A percentile compares a stretch with the other conserved stretches of the same genome.
These are phyloP conservation scores for Heliothis peltigera DNA, from an alignment of 2,888 invertebrate species.

Conservation along the genomic window DNA sequence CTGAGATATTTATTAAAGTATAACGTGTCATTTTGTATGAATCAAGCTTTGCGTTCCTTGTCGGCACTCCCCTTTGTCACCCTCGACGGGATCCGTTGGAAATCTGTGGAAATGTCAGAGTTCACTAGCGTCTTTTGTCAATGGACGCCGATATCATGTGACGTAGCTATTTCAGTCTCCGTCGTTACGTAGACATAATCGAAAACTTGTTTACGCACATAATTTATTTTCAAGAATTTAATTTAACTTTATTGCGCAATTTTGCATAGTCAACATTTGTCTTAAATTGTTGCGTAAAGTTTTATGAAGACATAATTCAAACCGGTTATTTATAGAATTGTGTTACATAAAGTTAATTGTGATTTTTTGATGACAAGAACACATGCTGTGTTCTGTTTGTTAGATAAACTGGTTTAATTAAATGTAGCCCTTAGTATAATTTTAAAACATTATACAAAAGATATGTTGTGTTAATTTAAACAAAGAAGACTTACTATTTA, in stretches of 20 bases:
- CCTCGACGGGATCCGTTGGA: constrained; percentile 4
- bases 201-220: constrained; percentile 12
- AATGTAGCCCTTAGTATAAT: constrained; percentile 3
- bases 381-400: neutral
- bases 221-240: constrained; percentile 13
- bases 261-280: neutral
- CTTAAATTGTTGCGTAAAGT: constrained; percentile 8
- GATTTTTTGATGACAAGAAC: neutral
- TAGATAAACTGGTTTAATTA: constrained; percentile 3
- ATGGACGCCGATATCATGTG: constrained; percentile 32
- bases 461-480: too few species aligned
- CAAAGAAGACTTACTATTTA: too few species aligned
- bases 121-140: constrained; percentile 43
- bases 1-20: constrained; percentile 32
- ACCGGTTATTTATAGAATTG: constrained; percentile 11
- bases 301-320: constrained; percentile 19
- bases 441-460: neutral
- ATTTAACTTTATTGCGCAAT: constrained; percentile 8
- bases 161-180: constrained; percentile 19
- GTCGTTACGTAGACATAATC: neutral
- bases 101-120: constrained; percentile 57
- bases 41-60: constrained; percentile 38
- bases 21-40: constrained; percentile 41
- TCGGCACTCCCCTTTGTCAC: constrained; percentile 42
- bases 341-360: neutral